These are phyloP conservation scores for Malurus melanocephalus DNA, from an alignment of 2,113 vertebrate species.

Conservation along the genomic window DNA sequence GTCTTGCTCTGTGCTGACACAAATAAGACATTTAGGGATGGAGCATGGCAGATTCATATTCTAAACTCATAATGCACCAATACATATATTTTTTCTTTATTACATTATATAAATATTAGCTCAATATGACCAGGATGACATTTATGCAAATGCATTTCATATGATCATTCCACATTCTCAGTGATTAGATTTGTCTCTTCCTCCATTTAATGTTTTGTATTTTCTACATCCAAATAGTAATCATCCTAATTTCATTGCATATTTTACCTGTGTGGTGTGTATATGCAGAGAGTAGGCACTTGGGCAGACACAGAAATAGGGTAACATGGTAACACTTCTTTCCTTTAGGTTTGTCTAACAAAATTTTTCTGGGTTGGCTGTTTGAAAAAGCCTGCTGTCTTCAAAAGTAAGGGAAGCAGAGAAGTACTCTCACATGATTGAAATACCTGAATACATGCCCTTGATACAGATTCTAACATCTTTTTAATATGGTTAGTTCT, in stretches of 20 bases:
- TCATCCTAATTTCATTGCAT: background rate
- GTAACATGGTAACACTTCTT: background rate
- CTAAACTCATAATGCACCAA: background rate
- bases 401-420: background rate
- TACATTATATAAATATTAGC: background rate
- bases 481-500: background rate
- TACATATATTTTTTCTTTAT: background rate
- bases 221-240: background rate
- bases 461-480: background rate
- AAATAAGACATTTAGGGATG: background rate
- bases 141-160: slow-evolving; percentile 4
- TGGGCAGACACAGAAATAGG: background rate
- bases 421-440: background rate
- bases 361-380: background rate
- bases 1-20: background rate
- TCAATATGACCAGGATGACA: background rate
- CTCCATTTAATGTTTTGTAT: background rate
- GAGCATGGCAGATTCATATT: background rate
- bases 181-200: slow-evolving; percentile 15
- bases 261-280: background rate
- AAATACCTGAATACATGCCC: accelerated
- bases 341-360: background rate
- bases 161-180: background rate
- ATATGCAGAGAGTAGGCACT: background rate
- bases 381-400: background rate